Evolutionary conservation across 30 jellyfish, hydroid and myxozoan species (phyloP).

Genomic region (Aurelia sp.): DNA sequence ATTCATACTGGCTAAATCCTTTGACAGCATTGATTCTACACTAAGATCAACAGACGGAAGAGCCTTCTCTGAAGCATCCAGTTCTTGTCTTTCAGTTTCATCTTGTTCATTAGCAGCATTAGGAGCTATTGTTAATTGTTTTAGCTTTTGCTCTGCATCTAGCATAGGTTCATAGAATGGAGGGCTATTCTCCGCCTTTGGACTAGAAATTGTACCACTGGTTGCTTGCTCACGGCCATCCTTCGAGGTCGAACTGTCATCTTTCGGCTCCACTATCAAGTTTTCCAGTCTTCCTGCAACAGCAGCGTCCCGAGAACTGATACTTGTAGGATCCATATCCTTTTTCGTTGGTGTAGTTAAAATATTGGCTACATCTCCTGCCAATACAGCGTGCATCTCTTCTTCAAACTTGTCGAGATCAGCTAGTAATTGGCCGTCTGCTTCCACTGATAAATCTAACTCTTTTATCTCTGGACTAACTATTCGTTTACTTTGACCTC

Average conservation of each 20-base stretch:
- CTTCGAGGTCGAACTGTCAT: no score
- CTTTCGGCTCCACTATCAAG: no score
- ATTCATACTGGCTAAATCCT: neutral
- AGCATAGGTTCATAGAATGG: conserved; percentile 88
- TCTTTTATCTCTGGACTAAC: neutral
- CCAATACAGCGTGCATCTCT: conserved; percentile 70
- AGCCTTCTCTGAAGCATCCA: conserved; percentile 1
- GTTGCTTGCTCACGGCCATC: no score
- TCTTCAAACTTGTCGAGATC: conserved; percentile 59
- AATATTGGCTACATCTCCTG: conserved; percentile 40
- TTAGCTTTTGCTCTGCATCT: conserved; percentile 68
- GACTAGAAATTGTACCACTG: no score
- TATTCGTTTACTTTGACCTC: neutral
- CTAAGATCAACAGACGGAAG: neutral
- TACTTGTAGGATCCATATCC: neutral
- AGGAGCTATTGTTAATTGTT: conserved; percentile 12
- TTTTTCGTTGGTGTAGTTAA: conserved; percentile 55
- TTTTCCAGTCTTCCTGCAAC: neutral
- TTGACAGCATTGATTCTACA: no score
- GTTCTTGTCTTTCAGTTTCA: neutral
- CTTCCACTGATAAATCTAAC: neutral
- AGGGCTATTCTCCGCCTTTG: conserved; percentile 22
- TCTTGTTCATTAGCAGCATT: neutral
- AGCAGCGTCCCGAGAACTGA: neutral
- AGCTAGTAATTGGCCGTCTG: conserved; percentile 7